Evolutionary conservation across 2,888 invertebrate genomes (phyloP).

Genomic region (Parochlus steinenii): DNA sequence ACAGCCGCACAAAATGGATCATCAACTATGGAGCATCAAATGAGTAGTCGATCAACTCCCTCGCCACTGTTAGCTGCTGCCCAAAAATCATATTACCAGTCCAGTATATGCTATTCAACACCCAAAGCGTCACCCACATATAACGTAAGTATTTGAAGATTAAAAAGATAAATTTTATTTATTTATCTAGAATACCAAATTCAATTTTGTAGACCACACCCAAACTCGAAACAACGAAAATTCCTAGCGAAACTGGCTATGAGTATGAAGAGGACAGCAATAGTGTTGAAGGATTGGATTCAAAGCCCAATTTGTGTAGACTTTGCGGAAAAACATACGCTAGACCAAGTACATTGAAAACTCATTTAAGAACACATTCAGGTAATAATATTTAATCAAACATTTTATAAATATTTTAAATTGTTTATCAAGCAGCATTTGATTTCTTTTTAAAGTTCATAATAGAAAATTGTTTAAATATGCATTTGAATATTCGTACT

Average conservation of each 20-base stretch:
- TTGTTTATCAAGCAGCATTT: background rate
- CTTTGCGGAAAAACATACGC: conserved; percentile 96
- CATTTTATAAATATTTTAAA: background rate
- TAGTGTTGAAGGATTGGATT: conserved; percentile 32
- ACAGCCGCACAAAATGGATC: conserved; percentile 16
- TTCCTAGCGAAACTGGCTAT: conserved; percentile 24
- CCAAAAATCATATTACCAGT: conserved; percentile 2
- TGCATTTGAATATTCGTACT: background rate
- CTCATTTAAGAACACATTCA: conserved; percentile 89
- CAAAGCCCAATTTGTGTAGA: conserved; percentile 76
- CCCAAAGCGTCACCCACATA: conserved; percentile 3
- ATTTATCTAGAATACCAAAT: conserved; percentile 7
- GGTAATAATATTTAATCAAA: conserved; percentile 43
- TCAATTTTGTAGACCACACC: conserved; percentile 15
- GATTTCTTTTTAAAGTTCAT: no score
- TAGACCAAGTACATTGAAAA: conserved; percentile 90
- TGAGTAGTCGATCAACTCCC: conserved; percentile 20
- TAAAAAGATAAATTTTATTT: conserved; percentile 1
- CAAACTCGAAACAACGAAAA: conserved; percentile 26
- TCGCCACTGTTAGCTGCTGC: conserved; percentile 21
- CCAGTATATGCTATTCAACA: conserved; percentile 8
- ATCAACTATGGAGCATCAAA: background rate
- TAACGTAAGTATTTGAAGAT: conserved; percentile 1
- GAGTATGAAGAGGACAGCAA: conserved; percentile 42
- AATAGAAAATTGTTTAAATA: background rate